These are phyloP conservation scores for Eurytoma adleriae DNA, from an alignment of 2,888 invertebrate genomes.

Conservation along the genomic window DNA sequence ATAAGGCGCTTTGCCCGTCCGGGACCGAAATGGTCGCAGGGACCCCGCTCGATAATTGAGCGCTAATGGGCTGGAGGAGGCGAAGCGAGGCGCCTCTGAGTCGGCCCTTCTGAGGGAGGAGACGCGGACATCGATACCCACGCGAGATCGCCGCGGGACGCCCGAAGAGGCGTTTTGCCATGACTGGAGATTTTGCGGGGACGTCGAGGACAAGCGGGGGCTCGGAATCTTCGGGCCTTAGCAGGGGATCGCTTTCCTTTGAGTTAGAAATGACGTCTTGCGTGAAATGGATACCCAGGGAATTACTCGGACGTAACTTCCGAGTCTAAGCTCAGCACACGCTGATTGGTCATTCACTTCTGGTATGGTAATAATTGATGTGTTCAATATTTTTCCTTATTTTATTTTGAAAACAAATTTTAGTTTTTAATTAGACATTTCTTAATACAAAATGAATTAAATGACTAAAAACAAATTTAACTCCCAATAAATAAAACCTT, in stretches of 20 bases:
- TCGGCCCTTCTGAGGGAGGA: conserved; percentile 2
- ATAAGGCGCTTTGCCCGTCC: conserved; percentile 14
- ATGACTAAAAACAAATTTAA: too few species aligned
- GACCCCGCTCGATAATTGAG: conserved; percentile 38
- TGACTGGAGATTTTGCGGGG: not conserved
- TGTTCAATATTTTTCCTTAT: too few species aligned
- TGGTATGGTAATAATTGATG: too few species aligned
- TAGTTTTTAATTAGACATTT: too few species aligned
- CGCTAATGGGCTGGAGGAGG: conserved; percentile 44
- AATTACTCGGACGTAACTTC: too few species aligned
- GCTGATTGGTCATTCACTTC: too few species aligned
- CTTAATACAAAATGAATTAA: too few species aligned
- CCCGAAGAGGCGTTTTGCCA: not conserved
- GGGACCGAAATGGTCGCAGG: not conserved
- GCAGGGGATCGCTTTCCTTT: not conserved
- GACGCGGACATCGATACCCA: conserved; percentile 31
- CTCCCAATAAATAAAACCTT: too few species aligned
- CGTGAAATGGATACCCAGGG: too few species aligned
- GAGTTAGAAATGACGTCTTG: too few species aligned
- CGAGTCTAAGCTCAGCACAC: too few species aligned
- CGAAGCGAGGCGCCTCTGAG: conserved; percentile 27
- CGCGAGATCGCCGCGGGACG: not conserved
- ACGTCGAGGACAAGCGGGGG: not conserved
- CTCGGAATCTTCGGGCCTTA: not conserved
- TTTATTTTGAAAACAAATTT: too few species aligned